phyloP scores from a whole-genome alignment of 2,888 invertebrate genomes.

The Ashinkailepas kermadecensis region DNA sequence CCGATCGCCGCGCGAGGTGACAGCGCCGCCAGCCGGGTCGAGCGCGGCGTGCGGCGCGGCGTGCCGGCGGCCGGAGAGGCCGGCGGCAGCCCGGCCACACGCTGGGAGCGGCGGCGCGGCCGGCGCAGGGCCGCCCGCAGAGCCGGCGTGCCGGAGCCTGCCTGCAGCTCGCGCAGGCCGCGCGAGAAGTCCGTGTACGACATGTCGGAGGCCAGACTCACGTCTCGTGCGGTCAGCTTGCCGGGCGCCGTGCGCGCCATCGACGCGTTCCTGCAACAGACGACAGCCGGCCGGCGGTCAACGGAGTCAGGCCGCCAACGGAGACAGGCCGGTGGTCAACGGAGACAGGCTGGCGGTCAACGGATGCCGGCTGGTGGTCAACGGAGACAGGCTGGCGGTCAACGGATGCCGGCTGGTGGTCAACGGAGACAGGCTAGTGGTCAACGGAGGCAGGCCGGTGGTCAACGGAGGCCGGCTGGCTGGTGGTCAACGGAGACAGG shows the following conservation, averaged over 20 bases:
- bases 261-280: not conserved
- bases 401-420: too few species aligned
- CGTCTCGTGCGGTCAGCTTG: not conserved
- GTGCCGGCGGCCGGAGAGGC: not conserved
- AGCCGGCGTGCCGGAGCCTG: not conserved
- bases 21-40: not conserved
- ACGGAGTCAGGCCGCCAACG: too few species aligned
- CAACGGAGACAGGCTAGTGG: too few species aligned
- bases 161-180: conserved; percentile 1
- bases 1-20: not conserved
- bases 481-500: too few species aligned
- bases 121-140: not conserved
- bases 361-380: too few species aligned
- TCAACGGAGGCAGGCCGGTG: too few species aligned
- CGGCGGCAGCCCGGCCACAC: not conserved
- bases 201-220: not conserved
- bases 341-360: too few species aligned
- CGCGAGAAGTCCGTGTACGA: conserved; percentile 13
- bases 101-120: conserved; percentile 10
- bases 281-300: too few species aligned
- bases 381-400: too few species aligned
- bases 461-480: too few species aligned
- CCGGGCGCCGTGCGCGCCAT: conserved; percentile 13
- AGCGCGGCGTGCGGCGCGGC: not conserved
- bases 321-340: too few species aligned